phyloP scores from a whole-genome alignment of 2,888 invertebrate species.

The Rhodophaea formosa region DNA sequence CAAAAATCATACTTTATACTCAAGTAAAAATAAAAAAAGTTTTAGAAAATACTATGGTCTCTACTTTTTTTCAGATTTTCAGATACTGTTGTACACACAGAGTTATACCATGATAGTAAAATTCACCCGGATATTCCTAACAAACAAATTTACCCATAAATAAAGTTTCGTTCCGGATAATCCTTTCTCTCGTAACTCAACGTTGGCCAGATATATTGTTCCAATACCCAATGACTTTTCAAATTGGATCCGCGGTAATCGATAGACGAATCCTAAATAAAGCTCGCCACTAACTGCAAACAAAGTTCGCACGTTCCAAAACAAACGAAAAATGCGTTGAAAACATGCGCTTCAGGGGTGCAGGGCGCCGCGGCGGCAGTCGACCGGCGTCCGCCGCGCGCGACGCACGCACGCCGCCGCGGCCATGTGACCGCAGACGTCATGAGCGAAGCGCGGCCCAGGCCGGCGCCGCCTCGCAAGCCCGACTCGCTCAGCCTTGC shows the following conservation, averaged over 20 bases:
- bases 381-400: constrained; percentile 60
- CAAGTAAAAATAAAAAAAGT: no score
- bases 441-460: constrained; percentile 75
- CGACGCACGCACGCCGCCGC: constrained; percentile 60
- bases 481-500: constrained; percentile 66
- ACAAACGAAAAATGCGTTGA: constrained; percentile 33
- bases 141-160: neutral
- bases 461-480: constrained; percentile 78
- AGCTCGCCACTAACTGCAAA: constrained; percentile 14
- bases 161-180: neutral
- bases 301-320: constrained; percentile 34
- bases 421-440: constrained; percentile 58
- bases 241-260: constrained; percentile 6
- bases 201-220: neutral
- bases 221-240: neutral
- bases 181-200: neutral
- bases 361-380: constrained; percentile 51
- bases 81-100: no score
- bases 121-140: no score
- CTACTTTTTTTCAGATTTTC: no score
- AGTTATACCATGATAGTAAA: no score
- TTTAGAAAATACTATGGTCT: no score
- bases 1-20: no score
- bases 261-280: constrained; percentile 9
- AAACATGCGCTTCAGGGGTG: constrained; percentile 50